Conservation (phyloP, 1,140 invertebrate species). For the Parasteatoda tepidariorum region DNA sequence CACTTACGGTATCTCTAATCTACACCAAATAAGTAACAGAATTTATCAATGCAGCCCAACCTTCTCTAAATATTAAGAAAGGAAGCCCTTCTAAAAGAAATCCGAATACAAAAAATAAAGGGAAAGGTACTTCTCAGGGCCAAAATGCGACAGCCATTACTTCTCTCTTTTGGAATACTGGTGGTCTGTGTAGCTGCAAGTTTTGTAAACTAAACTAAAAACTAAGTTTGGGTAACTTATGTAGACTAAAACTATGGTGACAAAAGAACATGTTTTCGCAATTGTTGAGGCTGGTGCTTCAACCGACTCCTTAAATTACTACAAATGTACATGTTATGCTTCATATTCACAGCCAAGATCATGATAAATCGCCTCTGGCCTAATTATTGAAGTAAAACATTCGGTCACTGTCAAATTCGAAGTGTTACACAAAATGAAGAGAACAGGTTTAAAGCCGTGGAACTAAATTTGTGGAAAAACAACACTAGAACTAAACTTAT, state of each 20-base stretch:
- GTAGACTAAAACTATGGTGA: not conserved
- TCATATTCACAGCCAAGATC: constrained; percentile 10
- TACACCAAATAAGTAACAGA: not conserved
- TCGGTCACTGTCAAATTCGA: not conserved
- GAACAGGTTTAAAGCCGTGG: constrained; percentile 21
- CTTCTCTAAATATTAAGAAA: not conserved
- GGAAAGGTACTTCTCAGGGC: constrained; percentile 2
- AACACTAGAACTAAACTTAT: not conserved
- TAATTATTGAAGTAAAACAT: constrained; percentile 28
- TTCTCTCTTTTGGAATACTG: constrained; percentile 12
- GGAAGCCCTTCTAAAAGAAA: not conserved
- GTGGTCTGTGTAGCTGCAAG: not conserved
- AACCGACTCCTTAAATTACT: not conserved
- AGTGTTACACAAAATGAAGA: constrained; percentile 10
- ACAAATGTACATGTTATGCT: not conserved
- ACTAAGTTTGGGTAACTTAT: no score
- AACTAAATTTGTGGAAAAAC: constrained; percentile 7
- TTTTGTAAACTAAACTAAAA: constrained; percentile 21
- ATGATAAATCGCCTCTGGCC: constrained; percentile 28
- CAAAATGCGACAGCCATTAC: not conserved
- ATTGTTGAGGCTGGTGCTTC: constrained; percentile 26
- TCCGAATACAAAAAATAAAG: not conserved
- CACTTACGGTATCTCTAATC: not conserved
- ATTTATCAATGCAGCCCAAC: not conserved
- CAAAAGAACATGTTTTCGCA: constrained; percentile 5